Base-by-base conservation (phyloP, 2,113 vertebrate species). In the Calidris pugnax region DNA sequence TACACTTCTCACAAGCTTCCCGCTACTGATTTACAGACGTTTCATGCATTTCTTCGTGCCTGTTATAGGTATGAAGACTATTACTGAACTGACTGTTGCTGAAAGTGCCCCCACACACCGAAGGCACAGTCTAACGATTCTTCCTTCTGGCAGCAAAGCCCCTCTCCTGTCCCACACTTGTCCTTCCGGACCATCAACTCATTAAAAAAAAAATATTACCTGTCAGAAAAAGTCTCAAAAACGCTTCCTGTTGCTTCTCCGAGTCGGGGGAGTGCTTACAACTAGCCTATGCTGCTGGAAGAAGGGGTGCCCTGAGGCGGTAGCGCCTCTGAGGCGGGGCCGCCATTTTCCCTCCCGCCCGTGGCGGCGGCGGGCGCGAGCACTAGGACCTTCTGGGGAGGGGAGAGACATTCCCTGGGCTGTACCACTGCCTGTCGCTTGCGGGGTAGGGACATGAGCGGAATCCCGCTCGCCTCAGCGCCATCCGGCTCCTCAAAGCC, bases 241-340 rank as follows among this genome's bases (percentile, higher is more conserved):
- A 33, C 7, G 15, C 3, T 77, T 47, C 50, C 6, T 26, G 7
- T 3, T 1, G n/a, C 32, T 26, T 5, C 12, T 21, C 56, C 3
- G 50, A 27, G 9, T 1, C 6, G 12, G 23, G 30, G 12, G 8
- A 12, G 4, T 5, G 9, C 11, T 27, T 8, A 16, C 17, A 10
- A 5, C 24, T 5, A n/a, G 4, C 14, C 26, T 43, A 19, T 5
- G 3, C 12, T 1, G 9, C 55, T 6, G 5, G 1, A 18, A 4
- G 19, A 12, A 14, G 24, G 23, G 28, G 6, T 1, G 12, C 28
- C 7, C 1, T 12, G 0, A 20, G 12, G 7, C n/a, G 2, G 14
- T 33, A 2, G 12, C 2, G 3, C 37, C 62, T 63, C 8, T 6
- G 9, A n/a, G 15, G 5, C 23, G 2, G 12, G 10, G 5, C 35